A percentile compares a stretch with the other conserved stretches of the same genome.
These are phyloP conservation scores for Lobophora halterata DNA, from an alignment of 2,888 invertebrate genomes.

Conservation along the genomic window DNA sequence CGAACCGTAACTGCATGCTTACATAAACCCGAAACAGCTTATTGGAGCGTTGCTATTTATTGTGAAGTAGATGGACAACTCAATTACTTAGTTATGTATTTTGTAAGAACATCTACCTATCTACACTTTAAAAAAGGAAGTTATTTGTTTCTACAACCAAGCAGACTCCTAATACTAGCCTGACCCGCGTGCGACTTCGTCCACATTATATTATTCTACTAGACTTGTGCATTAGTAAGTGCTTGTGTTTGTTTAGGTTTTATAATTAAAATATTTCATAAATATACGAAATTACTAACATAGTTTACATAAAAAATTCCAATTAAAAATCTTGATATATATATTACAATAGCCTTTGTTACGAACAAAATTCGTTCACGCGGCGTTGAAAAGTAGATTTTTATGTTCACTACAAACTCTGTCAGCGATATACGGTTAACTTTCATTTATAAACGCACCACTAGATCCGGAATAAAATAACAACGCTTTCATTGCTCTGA, in stretches of 20 bases:
- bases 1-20: constrained; percentile 52
- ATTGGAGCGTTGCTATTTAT: constrained; percentile 43
- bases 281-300: constrained; percentile 5
- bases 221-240: no score
- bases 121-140: no score
- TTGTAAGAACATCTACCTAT: no score
- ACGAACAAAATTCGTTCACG: constrained; percentile 30
- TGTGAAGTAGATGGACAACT: constrained; percentile 31
- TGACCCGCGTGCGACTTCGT: no score
- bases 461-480: no score
- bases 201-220: no score
- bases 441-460: constrained; percentile 13
- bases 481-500: not conserved
- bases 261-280: no score
- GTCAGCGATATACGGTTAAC: constrained; percentile 6
- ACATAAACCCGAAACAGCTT: constrained; percentile 42
- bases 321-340: constrained; percentile 41
- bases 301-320: constrained; percentile 16
- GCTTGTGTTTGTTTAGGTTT: no score
- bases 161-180: no score
- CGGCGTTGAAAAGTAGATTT: constrained; percentile 19
- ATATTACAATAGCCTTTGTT: constrained; percentile 51
- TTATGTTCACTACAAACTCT: not conserved
- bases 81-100: constrained; percentile 21
- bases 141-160: no score